Conservation (phyloP, 2,797 vertebrate genomes). For the Mus spretus region DNA sequence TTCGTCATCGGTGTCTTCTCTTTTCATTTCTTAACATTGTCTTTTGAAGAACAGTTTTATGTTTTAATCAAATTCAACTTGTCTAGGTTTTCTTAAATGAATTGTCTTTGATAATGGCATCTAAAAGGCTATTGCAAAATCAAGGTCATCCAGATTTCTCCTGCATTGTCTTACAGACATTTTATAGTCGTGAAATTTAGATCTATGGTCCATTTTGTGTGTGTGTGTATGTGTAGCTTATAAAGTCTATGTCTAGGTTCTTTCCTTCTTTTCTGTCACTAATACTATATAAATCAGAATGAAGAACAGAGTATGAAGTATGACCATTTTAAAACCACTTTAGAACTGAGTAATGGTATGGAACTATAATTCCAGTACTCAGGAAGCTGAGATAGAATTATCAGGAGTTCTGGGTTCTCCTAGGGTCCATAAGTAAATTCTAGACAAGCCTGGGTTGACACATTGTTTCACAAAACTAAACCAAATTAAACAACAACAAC, state of each 20-base stretch:
- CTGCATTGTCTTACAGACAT: conserved; percentile 49
- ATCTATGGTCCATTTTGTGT: conserved; percentile 28
- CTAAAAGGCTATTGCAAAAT: conserved; percentile 58
- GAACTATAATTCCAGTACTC: neutral
- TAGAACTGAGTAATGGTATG: neutral
- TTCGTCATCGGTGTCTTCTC: neutral
- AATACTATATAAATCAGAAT: neutral
- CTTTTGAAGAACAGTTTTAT: conserved; percentile 55
- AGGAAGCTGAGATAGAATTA: neutral
- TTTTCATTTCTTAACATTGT: conserved; percentile 34
- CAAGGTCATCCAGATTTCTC: conserved; percentile 26
- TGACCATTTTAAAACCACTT: neutral
- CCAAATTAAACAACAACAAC: neutral
- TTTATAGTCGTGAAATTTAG: conserved; percentile 54
- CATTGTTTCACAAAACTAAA: neutral
- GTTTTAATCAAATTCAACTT: conserved; percentile 55
- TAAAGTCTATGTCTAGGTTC: neutral
- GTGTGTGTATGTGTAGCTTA: neutral
- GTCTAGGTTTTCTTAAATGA: conserved; percentile 33
- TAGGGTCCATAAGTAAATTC: neutral
- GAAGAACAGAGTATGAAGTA: neutral
- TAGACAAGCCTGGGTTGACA: neutral
- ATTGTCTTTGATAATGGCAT: conserved; percentile 46
- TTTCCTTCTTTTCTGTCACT: neutral
- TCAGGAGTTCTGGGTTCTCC: neutral